phyloP scores from a whole-genome alignment of 2,888 invertebrate genomes.

The Morpho achilles region DNA sequence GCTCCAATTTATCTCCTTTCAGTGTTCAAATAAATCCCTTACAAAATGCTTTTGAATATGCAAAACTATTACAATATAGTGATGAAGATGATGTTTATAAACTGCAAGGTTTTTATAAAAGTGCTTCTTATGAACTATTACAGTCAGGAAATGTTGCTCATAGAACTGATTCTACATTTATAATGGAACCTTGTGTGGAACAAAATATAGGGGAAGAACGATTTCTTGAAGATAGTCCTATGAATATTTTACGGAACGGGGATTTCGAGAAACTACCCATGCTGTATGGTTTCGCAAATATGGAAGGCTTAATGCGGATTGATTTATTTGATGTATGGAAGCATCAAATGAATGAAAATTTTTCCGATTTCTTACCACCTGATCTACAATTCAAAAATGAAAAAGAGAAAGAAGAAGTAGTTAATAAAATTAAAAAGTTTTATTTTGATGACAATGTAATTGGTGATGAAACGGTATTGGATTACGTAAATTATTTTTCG shows the following conservation, averaged over 20 bases:
- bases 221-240: constrained; percentile 41
- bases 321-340: constrained; percentile 37
- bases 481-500: constrained; percentile 34
- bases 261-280: constrained; percentile 39
- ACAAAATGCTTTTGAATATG: constrained; percentile 32
- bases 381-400: constrained; percentile 42
- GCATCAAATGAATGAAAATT: constrained; percentile 44
- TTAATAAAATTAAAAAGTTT: constrained; percentile 36
- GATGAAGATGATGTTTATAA: constrained; percentile 37
- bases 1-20: constrained; percentile 29
- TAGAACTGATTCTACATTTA: constrained; percentile 30
- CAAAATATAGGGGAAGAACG: constrained; percentile 28
- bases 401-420: constrained; percentile 38
- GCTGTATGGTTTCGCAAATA: constrained; percentile 41
- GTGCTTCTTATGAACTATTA: constrained; percentile 34
- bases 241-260: constrained; percentile 37
- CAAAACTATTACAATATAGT: constrained; percentile 32
- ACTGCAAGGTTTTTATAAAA: constrained; percentile 46
- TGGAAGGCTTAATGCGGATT: constrained; percentile 41
- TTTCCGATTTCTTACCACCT: constrained; percentile 49
- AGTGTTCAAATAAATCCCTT: constrained; percentile 34
- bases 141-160: constrained; percentile 27
- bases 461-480: constrained; percentile 27
- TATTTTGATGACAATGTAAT: constrained; percentile 42
- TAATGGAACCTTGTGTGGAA: constrained; percentile 37